Conservation (phyloP, 2,888 invertebrate genomes). For the Leucoptera coffeella region DNA sequence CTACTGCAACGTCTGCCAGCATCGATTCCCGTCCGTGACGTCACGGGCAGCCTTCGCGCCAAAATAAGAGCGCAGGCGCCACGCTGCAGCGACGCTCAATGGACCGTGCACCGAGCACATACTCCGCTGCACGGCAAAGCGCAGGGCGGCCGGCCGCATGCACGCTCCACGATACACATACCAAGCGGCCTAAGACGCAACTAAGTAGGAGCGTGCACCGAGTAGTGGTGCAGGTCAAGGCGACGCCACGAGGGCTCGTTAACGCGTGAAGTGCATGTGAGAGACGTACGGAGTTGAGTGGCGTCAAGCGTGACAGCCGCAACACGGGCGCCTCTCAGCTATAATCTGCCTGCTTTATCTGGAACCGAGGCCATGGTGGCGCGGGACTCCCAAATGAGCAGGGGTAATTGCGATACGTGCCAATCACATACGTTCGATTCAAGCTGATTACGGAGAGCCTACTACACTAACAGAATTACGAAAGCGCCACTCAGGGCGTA, state of each 20-base stretch:
- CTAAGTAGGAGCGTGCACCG: background rate
- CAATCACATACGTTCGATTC: too few relatives aligned
- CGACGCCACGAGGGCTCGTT: background rate
- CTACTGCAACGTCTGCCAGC: slow-evolving; percentile 53
- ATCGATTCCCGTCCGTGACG: slow-evolving; percentile 54
- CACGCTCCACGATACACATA: background rate
- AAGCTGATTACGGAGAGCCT: too few relatives aligned
- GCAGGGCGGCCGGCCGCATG: slow-evolving; percentile 14
- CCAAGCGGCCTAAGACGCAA: too few relatives aligned
- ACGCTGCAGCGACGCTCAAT: slow-evolving; percentile 40
- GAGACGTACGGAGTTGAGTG: slow-evolving; percentile 50
- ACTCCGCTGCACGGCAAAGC: background rate
- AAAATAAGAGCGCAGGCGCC: slow-evolving; percentile 43
- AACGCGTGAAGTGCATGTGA: slow-evolving; percentile 18
- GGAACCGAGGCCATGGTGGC: slow-evolving; percentile 37
- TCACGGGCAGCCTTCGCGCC: slow-evolving; percentile 53
- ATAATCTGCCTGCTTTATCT: slow-evolving; percentile 48
- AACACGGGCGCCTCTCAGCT: slow-evolving; percentile 45
- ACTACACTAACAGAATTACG: too few relatives aligned
- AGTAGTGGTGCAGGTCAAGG: slow-evolving; percentile 2
- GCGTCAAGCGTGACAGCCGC: slow-evolving; percentile 43
- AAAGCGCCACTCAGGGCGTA: slow-evolving; percentile 28
- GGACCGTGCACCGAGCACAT: slow-evolving; percentile 13
- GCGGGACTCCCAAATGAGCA: slow-evolving; percentile 47
- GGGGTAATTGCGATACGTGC: too few relatives aligned